Conservation (phyloP, 2,888 invertebrate species). For the Dione juno region DNA sequence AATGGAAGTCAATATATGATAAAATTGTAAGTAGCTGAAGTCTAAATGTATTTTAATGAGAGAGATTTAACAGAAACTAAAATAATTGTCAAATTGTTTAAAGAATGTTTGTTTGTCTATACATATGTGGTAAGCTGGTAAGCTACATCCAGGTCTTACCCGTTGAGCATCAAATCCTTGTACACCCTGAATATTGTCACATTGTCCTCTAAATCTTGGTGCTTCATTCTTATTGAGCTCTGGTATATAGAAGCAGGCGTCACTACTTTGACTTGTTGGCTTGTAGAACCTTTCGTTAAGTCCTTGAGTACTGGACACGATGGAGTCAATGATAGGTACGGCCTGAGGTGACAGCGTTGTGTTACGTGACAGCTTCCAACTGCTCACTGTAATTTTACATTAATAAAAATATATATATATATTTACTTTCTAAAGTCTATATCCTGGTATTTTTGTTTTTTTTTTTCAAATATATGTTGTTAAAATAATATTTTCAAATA, state of each 20-base stretch:
- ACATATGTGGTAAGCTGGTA: too few species aligned
- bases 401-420: too few species aligned
- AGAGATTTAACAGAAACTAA: too few species aligned
- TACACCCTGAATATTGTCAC: constrained; percentile 57
- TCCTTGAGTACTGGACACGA: constrained; percentile 62
- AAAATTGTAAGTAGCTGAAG: too few species aligned
- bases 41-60: too few species aligned
- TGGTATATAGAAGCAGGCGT: constrained; percentile 71
- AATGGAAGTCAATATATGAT: neutral
- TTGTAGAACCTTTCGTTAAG: constrained; percentile 61
- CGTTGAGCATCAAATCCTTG: constrained; percentile 57
- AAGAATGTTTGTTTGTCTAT: too few species aligned
- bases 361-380: constrained; percentile 70
- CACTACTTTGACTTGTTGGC: constrained; percentile 62
- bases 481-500: too few species aligned
- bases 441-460: too few species aligned
- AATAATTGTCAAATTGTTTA: too few species aligned
- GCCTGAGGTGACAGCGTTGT: constrained; percentile 52
- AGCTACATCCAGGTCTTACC: too few species aligned
- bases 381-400: constrained; percentile 59
- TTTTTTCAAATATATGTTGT: too few species aligned
- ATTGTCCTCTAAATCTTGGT: constrained; percentile 66
- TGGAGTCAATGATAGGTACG: constrained; percentile 51
- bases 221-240: constrained; percentile 53
- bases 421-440: too few species aligned